These are phyloP conservation scores for Nannospalax galili DNA, from an alignment of 2,113 vertebrate species.

Conservation along the genomic window DNA sequence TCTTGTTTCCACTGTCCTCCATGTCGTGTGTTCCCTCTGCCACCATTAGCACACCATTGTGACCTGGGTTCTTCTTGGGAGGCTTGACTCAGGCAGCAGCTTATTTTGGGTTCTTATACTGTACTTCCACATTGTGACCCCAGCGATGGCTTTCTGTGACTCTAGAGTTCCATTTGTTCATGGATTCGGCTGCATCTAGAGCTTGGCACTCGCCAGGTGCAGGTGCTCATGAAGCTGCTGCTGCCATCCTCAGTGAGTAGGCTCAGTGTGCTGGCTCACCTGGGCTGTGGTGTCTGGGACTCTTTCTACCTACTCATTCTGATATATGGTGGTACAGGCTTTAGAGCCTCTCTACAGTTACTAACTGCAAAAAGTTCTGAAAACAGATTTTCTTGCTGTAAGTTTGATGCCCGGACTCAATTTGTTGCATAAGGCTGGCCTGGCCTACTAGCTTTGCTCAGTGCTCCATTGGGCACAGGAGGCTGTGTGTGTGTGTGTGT, in stretches of 20 bases:
- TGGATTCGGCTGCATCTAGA: background rate
- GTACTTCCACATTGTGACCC: background rate
- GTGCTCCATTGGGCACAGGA: fast-evolving
- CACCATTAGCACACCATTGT: background rate
- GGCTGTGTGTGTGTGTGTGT: too few species aligned
- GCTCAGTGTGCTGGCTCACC: background rate
- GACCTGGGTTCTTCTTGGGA: background rate
- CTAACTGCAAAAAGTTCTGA: background rate
- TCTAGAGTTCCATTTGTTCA: background rate
- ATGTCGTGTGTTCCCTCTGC: background rate
- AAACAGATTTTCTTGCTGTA: background rate
- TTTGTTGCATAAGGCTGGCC: background rate
- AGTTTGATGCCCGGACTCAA: background rate
- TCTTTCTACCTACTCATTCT: background rate
- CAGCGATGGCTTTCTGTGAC: background rate
- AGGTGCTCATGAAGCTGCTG: background rate
- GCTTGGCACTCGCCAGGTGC: background rate
- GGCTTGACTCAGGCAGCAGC: background rate
- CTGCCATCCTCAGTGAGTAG: fast-evolving
- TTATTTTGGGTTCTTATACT: background rate
- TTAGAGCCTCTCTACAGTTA: background rate
- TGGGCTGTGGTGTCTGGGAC: too few species aligned
- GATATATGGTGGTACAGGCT: background rate
- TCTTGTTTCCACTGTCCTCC: background rate
- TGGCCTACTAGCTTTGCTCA: background rate